Percentiles rank a stretch among this genome's conserved stretches.
Conservation (phyloP, 2,797 vertebrate genomes). For the Steatocranus sp. region DNA sequence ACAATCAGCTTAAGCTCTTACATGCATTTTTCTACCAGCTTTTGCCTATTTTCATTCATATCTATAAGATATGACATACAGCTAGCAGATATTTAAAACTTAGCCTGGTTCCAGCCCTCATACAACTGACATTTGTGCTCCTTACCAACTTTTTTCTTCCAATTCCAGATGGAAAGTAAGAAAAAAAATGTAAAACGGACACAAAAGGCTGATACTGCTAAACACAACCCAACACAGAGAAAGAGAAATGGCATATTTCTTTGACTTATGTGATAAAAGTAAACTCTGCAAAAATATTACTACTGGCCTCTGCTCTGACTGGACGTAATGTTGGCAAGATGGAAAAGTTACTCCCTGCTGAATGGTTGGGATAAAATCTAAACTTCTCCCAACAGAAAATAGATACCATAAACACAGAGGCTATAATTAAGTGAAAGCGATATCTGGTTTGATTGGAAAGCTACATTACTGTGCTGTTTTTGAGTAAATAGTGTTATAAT, state of each 20-base stretch:
- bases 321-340: background rate
- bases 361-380: background rate
- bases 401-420: background rate
- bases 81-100: background rate
- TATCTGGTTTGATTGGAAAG: background rate
- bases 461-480: background rate
- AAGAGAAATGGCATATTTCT: background rate
- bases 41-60: background rate
- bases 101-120: background rate
- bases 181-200: fast-evolving
- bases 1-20: background rate
- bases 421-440: background rate
- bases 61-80: background rate
- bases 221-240: background rate
- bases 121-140: background rate
- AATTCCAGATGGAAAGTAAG: background rate
- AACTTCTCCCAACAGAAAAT: background rate
- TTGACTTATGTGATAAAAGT: background rate
- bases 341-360: background rate
- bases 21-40: background rate
- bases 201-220: background rate
- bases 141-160: background rate
- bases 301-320: background rate
- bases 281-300: background rate
- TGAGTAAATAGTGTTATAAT: background rate